phyloP scores from a whole-genome alignment of 2,113 vertebrate genomes.

The Athene cunicularia region DNA sequence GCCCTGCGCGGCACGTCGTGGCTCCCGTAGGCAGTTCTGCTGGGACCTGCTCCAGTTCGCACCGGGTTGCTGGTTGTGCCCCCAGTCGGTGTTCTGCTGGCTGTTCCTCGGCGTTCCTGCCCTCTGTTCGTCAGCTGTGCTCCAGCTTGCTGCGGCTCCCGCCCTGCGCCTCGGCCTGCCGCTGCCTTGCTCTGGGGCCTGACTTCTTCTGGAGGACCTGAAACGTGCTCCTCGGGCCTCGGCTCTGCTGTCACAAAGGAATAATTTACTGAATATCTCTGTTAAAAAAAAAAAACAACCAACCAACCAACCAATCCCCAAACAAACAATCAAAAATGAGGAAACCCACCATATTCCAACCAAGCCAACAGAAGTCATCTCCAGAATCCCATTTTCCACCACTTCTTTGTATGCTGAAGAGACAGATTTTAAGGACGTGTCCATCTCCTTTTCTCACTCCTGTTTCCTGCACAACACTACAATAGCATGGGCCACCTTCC shows the following conservation, averaged over 20 bases:
- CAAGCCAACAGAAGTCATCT: neutral
- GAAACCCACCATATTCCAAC: neutral
- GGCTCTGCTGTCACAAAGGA: neutral
- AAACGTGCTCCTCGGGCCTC: accelerated
- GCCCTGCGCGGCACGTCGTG: too few species aligned
- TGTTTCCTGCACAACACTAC: accelerated
- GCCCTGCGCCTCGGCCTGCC: too few species aligned
- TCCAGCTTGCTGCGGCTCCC: accelerated
- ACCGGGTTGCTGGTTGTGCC: accelerated
- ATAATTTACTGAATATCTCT: neutral
- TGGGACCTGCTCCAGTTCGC: neutral
- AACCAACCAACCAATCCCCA: too few species aligned
- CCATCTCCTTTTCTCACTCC: neutral
- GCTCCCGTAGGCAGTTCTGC: neutral
- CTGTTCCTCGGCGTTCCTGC: accelerated
- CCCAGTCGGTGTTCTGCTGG: accelerated
- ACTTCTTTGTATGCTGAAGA: neutral
- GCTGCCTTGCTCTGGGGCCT: too few species aligned
- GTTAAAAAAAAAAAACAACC: too few species aligned
- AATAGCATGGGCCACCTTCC: neutral
- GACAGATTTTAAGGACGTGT: neutral
- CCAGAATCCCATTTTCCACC: neutral
- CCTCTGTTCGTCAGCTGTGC: accelerated
- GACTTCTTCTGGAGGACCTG: neutral
- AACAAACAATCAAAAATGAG: too few species aligned